Evolutionary conservation across 2,888 invertebrate genomes (phyloP), one percentile per base, ranked within the genome.

Genomic region (Malacosoma neustria): DNA sequence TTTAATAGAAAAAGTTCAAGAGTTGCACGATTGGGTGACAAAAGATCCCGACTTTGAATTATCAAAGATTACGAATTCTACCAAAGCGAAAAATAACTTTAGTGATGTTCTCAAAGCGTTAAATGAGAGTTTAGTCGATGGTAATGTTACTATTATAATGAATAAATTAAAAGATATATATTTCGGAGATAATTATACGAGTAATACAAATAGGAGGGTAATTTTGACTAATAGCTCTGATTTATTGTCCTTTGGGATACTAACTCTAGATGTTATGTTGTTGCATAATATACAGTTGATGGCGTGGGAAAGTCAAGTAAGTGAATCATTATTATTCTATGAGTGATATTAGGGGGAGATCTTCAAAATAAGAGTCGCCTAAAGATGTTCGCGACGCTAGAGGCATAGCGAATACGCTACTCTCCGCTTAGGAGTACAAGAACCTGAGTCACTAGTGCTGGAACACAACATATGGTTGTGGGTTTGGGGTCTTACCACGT

Each of bases 251-350:
- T 88, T 89, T 40, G 88, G 88, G 0, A 85, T 89, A 30, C 46
- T 89, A 45, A 87, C 88, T 0, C 48, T 89, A 35, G 89, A 89
- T 52, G 77, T 89, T 0, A 86, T 89, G 72, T 48, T 89, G 36
- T 46, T 89, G 2, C 87, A 87, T 56, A 88, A 88, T 53, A 87
- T 88, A 30, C 88, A 88, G 49, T 51, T 87, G 13, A 86, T 88
- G 75, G 87, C 87, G 0, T 87, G 88, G 85, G 87, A 87, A 48
- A 87, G 75, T 51, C 87, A 87, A 72, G 81, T 81, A 33, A 34
- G 53, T 38, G 9, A 22, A 7, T 22, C 9, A 22, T 22, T n/a
- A n/a, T n/a, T n/a, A n/a, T n/a, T n/a, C n/a, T n/a, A n/a, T n/a
- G n/a, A n/a, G n/a, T n/a, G n/a, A n/a, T n/a, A n/a, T n/a, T n/a